Conservation (phyloP, 1,140 invertebrate species). For the Heterodera carotae region DNA sequence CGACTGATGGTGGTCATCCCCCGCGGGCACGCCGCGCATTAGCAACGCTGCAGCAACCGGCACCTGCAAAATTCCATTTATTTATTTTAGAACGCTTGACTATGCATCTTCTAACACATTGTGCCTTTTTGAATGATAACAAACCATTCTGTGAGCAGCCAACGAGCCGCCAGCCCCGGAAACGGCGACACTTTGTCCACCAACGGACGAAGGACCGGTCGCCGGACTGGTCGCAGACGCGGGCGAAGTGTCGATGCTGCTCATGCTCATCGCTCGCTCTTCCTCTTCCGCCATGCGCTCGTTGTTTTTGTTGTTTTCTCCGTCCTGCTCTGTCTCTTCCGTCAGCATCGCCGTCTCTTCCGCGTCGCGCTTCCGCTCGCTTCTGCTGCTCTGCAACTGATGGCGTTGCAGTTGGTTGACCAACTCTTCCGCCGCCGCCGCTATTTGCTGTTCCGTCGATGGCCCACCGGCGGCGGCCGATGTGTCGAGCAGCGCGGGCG, state of each 20-base stretch:
- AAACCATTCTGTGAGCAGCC: neutral
- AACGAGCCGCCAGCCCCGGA: neutral
- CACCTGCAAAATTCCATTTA: neutral
- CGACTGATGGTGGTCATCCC: neutral
- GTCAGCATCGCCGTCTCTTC: neutral
- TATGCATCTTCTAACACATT: too few relatives aligned
- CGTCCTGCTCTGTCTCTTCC: neutral
- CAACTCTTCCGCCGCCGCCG: neutral
- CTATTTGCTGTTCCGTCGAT: neutral
- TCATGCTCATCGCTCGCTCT: neutral
- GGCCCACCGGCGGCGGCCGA: neutral
- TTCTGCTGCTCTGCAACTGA: neutral
- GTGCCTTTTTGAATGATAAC: too few relatives aligned
- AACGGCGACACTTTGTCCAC: neutral
- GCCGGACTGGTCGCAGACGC: slow-evolving; percentile 4
- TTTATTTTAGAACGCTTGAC: too few relatives aligned
- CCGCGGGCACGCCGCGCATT: neutral
- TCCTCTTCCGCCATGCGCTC: neutral
- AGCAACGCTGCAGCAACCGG: neutral
- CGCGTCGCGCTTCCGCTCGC: neutral
- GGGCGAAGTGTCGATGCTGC: slow-evolving; percentile 3
- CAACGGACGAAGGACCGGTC: neutral
- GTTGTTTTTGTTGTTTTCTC: neutral
- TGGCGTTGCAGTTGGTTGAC: neutral
- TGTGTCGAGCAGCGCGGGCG: slow-evolving; percentile 18